phyloP scores from a whole-genome alignment of 2,888 invertebrate genomes.

The Xanthia icteritia region DNA sequence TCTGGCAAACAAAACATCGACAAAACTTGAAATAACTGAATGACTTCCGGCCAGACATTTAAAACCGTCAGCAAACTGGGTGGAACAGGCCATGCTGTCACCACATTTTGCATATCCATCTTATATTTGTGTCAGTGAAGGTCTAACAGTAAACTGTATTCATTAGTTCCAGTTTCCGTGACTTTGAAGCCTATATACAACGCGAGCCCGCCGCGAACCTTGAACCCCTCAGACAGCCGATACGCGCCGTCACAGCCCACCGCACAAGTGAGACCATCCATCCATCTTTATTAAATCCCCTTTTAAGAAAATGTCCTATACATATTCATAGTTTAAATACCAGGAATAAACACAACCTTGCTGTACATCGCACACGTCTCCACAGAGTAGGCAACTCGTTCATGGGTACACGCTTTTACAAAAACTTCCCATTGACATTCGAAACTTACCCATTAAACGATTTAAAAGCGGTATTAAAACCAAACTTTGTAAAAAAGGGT shows the following conservation, averaged over 20 bases:
- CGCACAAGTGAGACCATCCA: conserved; percentile 81
- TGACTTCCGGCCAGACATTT: neutral
- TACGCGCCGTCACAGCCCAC: conserved; percentile 80
- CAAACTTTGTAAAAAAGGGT: no score
- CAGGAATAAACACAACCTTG: no score
- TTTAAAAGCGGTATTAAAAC: no score
- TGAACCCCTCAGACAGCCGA: conserved; percentile 79
- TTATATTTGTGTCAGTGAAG: conserved; percentile 35
- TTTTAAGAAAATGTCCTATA: conserved; percentile 71
- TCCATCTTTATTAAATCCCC: conserved; percentile 76
- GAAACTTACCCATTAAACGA: no score
- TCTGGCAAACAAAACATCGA: neutral
- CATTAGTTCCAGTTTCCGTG: conserved; percentile 87
- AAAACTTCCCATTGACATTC: no score
- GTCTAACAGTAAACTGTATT: conserved; percentile 47
- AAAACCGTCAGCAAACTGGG: neutral
- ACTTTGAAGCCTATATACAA: conserved; percentile 91
- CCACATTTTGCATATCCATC: neutral
- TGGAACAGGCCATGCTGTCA: neutral
- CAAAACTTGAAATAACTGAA: neutral
- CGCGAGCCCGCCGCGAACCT: conserved; percentile 88
- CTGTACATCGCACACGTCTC: no score
- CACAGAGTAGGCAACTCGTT: no score
- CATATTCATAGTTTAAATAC: conserved; percentile 54
- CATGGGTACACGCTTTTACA: no score